Conservation (phyloP, 2,113 vertebrate species). For the Mesoclemmys tuberculata region DNA sequence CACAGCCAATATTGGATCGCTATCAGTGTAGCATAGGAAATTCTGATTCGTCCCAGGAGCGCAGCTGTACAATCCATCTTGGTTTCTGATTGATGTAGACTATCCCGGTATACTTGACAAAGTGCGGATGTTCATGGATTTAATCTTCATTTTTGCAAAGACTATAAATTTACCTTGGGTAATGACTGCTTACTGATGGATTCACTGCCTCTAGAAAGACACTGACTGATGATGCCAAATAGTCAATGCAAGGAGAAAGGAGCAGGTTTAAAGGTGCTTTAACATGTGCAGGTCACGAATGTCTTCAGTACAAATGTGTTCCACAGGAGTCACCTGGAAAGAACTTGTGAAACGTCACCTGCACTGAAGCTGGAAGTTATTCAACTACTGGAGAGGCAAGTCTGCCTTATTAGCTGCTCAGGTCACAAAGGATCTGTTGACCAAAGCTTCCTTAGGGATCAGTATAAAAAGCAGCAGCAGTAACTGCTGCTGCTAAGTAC, state of each 20-base stretch:
- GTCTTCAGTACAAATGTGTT: accelerated
- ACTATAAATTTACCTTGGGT: accelerated
- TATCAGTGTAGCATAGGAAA: not conserved
- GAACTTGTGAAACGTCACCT: not conserved
- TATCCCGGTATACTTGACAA: accelerated
- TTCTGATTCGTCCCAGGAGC: not conserved
- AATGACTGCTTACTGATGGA: accelerated
- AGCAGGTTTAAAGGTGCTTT: not conserved
- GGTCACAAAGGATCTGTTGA: accelerated
- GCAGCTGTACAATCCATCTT: not conserved
- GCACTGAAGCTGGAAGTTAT: not conserved
- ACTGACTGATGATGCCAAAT: not conserved
- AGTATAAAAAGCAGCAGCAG: not conserved
- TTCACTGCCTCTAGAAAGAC: not conserved
- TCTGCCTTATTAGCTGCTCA: not conserved
- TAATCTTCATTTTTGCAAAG: not conserved
- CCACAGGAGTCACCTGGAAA: not conserved
- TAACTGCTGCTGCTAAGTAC: not conserved
- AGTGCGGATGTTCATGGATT: not conserved
- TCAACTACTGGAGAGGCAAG: accelerated
- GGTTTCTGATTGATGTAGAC: not conserved
- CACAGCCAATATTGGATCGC: not conserved
- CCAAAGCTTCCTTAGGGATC: not conserved
- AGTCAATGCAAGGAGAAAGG: not conserved
- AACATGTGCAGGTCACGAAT: not conserved